phyloP scores from a whole-genome alignment of 2,113 vertebrate genomes.

The Lipophrys pholis region DNA sequence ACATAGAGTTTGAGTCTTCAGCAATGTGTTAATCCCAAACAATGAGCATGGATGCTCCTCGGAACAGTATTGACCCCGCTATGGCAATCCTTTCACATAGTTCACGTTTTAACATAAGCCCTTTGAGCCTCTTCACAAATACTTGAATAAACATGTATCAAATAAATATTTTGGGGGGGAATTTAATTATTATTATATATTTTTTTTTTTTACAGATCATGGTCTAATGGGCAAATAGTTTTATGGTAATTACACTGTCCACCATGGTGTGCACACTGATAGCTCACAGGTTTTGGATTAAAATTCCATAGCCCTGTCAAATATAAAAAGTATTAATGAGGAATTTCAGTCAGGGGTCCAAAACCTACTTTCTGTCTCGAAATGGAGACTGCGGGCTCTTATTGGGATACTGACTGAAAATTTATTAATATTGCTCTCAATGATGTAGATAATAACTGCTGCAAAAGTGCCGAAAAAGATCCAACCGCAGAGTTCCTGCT shows the following conservation, averaged over 20 bases:
- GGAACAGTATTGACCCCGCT: too few relatives aligned
- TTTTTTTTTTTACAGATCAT: neutral
- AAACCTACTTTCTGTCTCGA: constrained; percentile 18
- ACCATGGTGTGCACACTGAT: constrained; percentile 8
- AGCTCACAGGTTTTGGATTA: constrained; percentile 10
- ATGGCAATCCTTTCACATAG: too few relatives aligned
- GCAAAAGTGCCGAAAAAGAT: constrained; percentile 50
- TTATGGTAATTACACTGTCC: constrained; percentile 2
- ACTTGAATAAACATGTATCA: neutral
- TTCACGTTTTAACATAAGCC: neutral
- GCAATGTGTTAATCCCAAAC: too few relatives aligned
- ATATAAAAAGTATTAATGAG: constrained; percentile 11
- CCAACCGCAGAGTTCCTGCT: constrained; percentile 51
- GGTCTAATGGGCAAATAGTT: constrained; percentile 14
- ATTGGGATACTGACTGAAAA: constrained; percentile 22
- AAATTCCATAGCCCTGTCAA: constrained; percentile 13
- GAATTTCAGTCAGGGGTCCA: constrained; percentile 13
- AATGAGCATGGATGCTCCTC: too few relatives aligned
- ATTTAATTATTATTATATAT: neutral
- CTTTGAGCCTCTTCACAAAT: neutral
- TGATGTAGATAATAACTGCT: constrained; percentile 47
- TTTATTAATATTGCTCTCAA: constrained; percentile 45
- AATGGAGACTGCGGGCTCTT: constrained; percentile 11
- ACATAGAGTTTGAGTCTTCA: too few relatives aligned
- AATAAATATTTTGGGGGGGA: neutral